Evolutionary conservation across 1,140 invertebrate species (phyloP).

Genomic region (Diprion similis): DNA sequence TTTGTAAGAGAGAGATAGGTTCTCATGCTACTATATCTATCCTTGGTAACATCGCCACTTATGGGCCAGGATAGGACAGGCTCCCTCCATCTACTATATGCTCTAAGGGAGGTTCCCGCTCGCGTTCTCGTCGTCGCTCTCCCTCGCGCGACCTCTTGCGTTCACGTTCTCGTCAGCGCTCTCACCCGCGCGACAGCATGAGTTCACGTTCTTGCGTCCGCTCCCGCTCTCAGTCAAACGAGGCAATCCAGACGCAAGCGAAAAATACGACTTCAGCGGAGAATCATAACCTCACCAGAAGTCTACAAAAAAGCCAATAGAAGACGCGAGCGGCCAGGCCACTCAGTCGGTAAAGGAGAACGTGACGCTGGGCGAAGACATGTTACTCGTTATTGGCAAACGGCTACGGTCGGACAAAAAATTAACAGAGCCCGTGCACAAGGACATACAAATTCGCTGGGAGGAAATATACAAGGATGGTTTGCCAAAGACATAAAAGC

Average conservation of each 20-base stretch:
- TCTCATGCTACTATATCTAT: no score
- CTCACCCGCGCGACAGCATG: background rate
- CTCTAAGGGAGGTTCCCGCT: no score
- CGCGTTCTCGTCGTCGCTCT: no score
- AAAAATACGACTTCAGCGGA: background rate
- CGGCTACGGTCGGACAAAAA: background rate
- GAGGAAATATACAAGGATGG: slow-evolving; percentile 3
- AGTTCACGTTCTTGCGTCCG: background rate
- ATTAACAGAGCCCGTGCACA: background rate
- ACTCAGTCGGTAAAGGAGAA: background rate
- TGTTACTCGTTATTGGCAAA: background rate
- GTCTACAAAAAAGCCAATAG: background rate
- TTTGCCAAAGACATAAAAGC: slow-evolving; percentile 4
- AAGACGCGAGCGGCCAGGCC: background rate
- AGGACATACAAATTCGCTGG: slow-evolving; percentile 1
- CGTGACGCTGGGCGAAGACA: background rate
- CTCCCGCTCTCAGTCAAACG: background rate
- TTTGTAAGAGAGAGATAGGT: no score
- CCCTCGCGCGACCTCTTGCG: no score
- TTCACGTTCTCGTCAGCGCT: no score
- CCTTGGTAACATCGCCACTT: no score
- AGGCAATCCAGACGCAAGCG: background rate
- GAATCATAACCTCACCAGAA: background rate
- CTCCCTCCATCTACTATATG: no score
- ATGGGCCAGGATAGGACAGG: no score